These are phyloP conservation scores for Sparidentex hasta DNA, from an alignment of 2,797 vertebrate genomes.

Conservation along the genomic window DNA sequence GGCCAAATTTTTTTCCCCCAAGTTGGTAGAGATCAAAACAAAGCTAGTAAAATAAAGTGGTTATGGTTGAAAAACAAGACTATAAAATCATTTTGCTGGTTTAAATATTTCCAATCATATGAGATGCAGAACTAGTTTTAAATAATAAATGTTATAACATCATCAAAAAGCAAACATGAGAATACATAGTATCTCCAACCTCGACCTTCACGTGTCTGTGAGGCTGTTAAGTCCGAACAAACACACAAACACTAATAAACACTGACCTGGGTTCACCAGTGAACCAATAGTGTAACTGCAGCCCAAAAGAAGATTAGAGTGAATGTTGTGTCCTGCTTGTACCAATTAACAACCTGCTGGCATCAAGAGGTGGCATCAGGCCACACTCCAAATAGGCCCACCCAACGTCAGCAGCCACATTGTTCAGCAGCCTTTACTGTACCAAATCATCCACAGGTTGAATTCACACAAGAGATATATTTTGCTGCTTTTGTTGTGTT, in stretches of 20 bases:
- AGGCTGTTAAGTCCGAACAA: conserved; percentile 17
- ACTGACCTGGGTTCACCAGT: conserved; percentile 16
- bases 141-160: not conserved
- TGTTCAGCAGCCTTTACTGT: not conserved
- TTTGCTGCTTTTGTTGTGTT: not conserved
- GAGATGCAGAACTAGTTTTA: not conserved
- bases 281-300: conserved; percentile 29
- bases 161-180: not conserved
- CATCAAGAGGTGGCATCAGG: conserved; percentile 6
- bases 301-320: conserved; percentile 50
- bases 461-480: not conserved
- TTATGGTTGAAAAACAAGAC: not conserved
- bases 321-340: conserved; percentile 29
- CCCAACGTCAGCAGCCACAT: not conserved
- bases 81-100: not conserved
- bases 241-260: conserved; percentile 19
- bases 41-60: not conserved
- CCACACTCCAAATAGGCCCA: conserved; percentile 12
- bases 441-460: conserved; percentile 1
- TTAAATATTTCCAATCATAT: not conserved
- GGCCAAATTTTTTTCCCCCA: too few relatives aligned
- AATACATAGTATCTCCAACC: not conserved
- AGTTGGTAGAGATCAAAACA: not conserved
- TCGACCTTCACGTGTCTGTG: not conserved
- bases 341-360: conserved; percentile 31